Conservation (phyloP, 1,140 invertebrate species). For the Drosophila oshimai region DNA sequence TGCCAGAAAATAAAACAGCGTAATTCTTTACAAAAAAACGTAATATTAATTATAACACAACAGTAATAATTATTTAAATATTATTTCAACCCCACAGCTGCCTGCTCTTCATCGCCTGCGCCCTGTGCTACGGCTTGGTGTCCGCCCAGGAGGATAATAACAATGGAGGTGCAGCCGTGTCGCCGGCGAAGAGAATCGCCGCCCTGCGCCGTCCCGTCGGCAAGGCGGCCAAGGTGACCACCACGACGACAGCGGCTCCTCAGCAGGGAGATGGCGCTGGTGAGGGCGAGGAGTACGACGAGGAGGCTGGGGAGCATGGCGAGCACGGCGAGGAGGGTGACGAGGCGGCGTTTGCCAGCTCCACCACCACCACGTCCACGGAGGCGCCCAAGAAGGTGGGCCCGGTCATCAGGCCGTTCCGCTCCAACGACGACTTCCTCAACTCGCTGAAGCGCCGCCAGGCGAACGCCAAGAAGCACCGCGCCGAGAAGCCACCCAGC, state of each 20-base stretch:
- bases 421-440: constrained; percentile 89
- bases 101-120: constrained; percentile 75
- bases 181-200: constrained; percentile 67
- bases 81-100: constrained; percentile 37
- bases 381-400: constrained; percentile 86
- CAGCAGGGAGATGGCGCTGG: constrained; percentile 43
- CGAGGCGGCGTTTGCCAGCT: constrained; percentile 72
- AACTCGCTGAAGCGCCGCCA: constrained; percentile 87
- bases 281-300: constrained; percentile 82
- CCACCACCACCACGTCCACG: constrained; percentile 86
- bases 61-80: neutral
- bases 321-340: constrained; percentile 83
- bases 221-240: constrained; percentile 64
- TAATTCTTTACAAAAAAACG: too few species aligned
- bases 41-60: neutral
- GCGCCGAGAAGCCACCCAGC: constrained; percentile 65
- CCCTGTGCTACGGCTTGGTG: constrained; percentile 62
- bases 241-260: constrained; percentile 71
- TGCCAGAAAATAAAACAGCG: neutral
- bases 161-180: constrained; percentile 23
- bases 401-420: constrained; percentile 87
- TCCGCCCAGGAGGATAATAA: constrained; percentile 66
- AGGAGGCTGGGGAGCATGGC: constrained; percentile 51
- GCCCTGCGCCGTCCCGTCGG: constrained; percentile 72
- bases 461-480: constrained; percentile 83